Conservation (phyloP, 2,797 vertebrate species). For the Alauda arvensis region DNA sequence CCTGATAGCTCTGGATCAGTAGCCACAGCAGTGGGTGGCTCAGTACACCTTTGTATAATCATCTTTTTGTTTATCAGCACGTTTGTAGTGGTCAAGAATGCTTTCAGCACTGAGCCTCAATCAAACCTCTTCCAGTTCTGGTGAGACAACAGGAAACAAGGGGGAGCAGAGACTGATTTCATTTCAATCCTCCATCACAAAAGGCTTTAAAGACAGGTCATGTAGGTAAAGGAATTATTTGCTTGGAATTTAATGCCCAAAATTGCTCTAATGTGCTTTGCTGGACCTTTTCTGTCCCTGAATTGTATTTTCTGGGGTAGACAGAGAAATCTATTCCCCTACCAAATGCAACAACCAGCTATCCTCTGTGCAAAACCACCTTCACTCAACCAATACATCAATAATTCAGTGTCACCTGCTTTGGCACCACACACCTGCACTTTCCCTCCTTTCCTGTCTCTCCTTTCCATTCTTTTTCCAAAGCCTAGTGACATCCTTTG, state of each 20-base stretch:
- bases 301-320: not conserved
- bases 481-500: conserved; percentile 43
- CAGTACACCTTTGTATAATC: not conserved
- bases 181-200: not conserved
- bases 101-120: not conserved
- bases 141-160: not conserved
- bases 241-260: not conserved
- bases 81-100: not conserved
- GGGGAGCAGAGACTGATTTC: not conserved
- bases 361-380: not conserved
- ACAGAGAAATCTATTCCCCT: not conserved
- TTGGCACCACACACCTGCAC: not conserved
- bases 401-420: not conserved
- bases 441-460: not conserved
- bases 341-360: accelerated
- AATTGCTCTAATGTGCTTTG: not conserved
- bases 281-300: not conserved
- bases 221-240: not conserved
- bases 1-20: not conserved
- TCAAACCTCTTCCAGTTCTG: not conserved
- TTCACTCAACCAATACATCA: not conserved
- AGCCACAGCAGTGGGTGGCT: not conserved
- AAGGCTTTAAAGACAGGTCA: not conserved
- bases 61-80: not conserved
- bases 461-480: not conserved